Conservation (phyloP, 2,797 vertebrate genomes). For the Acanthopagrus latus region DNA sequence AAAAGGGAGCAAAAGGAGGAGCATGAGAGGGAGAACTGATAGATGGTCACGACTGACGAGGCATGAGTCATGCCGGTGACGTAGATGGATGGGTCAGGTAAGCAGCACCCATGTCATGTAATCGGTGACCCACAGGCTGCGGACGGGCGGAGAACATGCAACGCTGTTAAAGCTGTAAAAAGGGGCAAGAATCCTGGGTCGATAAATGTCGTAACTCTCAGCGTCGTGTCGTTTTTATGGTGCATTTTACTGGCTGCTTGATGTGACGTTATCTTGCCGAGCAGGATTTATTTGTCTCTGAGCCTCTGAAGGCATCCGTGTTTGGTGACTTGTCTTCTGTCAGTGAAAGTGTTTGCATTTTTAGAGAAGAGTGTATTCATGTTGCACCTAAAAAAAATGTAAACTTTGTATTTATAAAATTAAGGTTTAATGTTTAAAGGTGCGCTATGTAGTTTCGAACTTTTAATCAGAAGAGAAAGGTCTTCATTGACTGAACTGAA, state of each 20-base stretch:
- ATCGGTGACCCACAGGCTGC: slow-evolving; percentile 43
- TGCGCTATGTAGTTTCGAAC: too few species aligned
- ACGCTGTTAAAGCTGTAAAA: slow-evolving; percentile 29
- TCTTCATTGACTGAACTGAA: too few species aligned
- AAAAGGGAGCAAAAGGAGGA: slow-evolving; percentile 29
- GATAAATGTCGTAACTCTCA: slow-evolving; percentile 18
- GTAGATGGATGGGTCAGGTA: slow-evolving; percentile 57
- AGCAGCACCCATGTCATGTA: slow-evolving; percentile 33
- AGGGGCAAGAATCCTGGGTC: slow-evolving; percentile 16
- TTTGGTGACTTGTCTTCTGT: neutral
- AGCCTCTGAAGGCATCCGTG: neutral
- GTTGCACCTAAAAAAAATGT: too few species aligned
- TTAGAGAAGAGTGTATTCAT: neutral
- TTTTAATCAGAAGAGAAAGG: too few species aligned
- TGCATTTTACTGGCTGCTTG: slow-evolving; percentile 26
- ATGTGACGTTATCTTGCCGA: slow-evolving; percentile 16
- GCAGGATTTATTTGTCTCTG: slow-evolving; percentile 15
- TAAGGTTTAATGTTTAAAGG: neutral
- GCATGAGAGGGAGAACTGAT: slow-evolving; percentile 29
- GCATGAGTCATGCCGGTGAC: slow-evolving; percentile 74
- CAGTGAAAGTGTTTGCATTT: neutral
- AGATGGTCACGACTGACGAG: slow-evolving; percentile 59
- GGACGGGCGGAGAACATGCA: slow-evolving; percentile 1
- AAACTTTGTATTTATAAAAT: neutral
- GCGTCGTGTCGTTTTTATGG: slow-evolving; percentile 39